Percentiles rank a stretch among this genome's conserved stretches.
These are phyloP conservation scores for Drosophila ustulata DNA, from an alignment of 2,888 invertebrate genomes.

Conservation along the genomic window DNA sequence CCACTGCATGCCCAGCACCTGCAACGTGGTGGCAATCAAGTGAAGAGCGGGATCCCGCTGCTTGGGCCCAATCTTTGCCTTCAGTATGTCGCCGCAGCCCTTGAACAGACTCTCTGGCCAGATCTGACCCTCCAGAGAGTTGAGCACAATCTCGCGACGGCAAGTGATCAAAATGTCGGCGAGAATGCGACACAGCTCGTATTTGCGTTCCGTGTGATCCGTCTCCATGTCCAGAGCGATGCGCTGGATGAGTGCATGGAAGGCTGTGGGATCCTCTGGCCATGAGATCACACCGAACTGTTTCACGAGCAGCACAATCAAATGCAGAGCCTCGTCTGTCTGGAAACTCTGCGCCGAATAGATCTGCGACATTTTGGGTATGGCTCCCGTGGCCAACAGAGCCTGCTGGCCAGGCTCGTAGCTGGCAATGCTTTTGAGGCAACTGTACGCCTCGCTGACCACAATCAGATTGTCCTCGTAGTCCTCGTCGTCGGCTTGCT, in stretches of 20 bases:
- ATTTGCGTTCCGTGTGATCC: constrained; percentile 95
- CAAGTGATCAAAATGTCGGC: constrained; percentile 91
- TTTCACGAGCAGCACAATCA: constrained; percentile 91
- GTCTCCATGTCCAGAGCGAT: constrained; percentile 95
- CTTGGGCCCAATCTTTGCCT: constrained; percentile 93
- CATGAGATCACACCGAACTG: constrained; percentile 91
- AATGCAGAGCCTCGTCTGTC: constrained; percentile 94
- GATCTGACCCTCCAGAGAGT: constrained; percentile 89
- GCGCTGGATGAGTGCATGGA: constrained; percentile 93
- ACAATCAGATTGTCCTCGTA: constrained; percentile 94
- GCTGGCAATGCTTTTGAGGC: constrained; percentile 92
- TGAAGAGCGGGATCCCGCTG: constrained; percentile 96
- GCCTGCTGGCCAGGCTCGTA: constrained; percentile 92
- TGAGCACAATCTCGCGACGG: constrained; percentile 88
- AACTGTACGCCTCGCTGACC: constrained; percentile 94
- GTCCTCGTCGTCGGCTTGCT: constrained; percentile 93
- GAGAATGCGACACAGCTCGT: constrained; percentile 93
- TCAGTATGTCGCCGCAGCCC: constrained; percentile 92
- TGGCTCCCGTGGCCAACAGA: constrained; percentile 91
- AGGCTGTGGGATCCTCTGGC: constrained; percentile 91
- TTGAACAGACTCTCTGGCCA: constrained; percentile 94
- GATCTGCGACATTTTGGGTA: constrained; percentile 93
- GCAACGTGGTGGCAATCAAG: constrained; percentile 92
- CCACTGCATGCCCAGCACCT: constrained; percentile 94
- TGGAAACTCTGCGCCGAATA: constrained; percentile 95